Evolutionary conservation across 2,797 vertebrate species (phyloP).

Genomic region (Mormyrus proboscirostris): DNA sequence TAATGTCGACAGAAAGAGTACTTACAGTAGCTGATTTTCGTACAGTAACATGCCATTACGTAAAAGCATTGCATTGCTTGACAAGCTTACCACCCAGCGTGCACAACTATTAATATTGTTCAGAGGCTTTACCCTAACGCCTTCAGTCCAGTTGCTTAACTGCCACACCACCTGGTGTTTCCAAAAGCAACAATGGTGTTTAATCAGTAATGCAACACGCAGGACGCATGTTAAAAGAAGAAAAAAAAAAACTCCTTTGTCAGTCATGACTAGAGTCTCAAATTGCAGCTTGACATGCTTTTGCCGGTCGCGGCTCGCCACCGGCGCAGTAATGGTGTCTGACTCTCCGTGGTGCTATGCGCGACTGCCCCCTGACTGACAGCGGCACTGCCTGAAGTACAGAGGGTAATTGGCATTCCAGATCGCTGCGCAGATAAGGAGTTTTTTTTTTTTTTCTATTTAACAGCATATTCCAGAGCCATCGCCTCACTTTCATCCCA

Average conservation of each 20-base stretch:
- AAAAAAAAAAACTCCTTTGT: not conserved
- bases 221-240: not conserved
- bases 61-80: not conserved
- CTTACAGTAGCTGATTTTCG: not conserved
- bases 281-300: constrained; percentile 38
- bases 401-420: constrained; percentile 68
- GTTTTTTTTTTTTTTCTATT: constrained; percentile 31
- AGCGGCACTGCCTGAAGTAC: constrained; percentile 55
- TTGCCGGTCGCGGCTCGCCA: constrained; percentile 28
- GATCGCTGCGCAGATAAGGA: constrained; percentile 62
- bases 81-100: not conserved
- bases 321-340: constrained; percentile 37
- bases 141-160: not conserved
- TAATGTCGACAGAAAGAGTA: not conserved
- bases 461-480: constrained; percentile 44
- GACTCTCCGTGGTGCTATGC: constrained; percentile 24
- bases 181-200: not conserved
- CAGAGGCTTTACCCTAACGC: not conserved
- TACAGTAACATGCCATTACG: not conserved
- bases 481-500: constrained; percentile 47
- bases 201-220: not conserved
- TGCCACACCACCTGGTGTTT: not conserved
- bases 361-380: constrained; percentile 55
- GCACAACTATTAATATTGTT: not conserved
- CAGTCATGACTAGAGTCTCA: constrained; percentile 21